Percentiles rank a stretch among this genome's conserved stretches.
These are phyloP conservation scores for Rhinolophus sinicus DNA, from an alignment of 2,113 vertebrate species.

Conservation along the genomic window DNA sequence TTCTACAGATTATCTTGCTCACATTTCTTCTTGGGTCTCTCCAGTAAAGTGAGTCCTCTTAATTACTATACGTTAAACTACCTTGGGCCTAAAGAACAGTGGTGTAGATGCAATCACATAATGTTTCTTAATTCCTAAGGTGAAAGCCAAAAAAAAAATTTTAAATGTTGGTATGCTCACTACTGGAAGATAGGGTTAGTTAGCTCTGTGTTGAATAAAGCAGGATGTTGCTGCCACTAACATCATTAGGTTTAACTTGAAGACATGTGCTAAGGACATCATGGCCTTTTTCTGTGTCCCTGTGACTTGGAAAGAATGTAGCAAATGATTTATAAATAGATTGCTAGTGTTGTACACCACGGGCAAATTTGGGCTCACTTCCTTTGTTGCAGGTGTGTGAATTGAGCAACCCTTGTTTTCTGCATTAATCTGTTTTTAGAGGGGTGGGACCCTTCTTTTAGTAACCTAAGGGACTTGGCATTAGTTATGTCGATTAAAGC, in stretches of 20 bases:
- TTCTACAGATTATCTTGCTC: neutral
- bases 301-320: slow-evolving; percentile 74
- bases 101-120: neutral
- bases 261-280: slow-evolving; percentile 70
- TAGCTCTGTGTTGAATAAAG: slow-evolving; percentile 37
- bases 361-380: slow-evolving; percentile 38
- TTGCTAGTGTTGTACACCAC: neutral
- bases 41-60: slow-evolving; percentile 41
- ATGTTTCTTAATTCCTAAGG: neutral
- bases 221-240: neutral
- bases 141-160: neutral
- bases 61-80: neutral
- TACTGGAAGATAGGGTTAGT: neutral
- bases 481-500: slow-evolving; percentile 46
- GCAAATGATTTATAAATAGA: slow-evolving; percentile 62
- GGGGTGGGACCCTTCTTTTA: neutral
- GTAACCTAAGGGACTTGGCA: slow-evolving; percentile 42
- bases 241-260: slow-evolving; percentile 49
- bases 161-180: neutral
- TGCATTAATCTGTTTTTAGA: neutral
- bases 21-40: neutral
- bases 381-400: neutral
- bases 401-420: slow-evolving; percentile 41
- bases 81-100: neutral
- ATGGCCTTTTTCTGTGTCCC: slow-evolving; percentile 47